Evolutionary conservation across 2,888 invertebrate genomes (phyloP), one percentile per base, ranked within the genome.

Genomic region (Phoenoteleia sp.): DNA sequence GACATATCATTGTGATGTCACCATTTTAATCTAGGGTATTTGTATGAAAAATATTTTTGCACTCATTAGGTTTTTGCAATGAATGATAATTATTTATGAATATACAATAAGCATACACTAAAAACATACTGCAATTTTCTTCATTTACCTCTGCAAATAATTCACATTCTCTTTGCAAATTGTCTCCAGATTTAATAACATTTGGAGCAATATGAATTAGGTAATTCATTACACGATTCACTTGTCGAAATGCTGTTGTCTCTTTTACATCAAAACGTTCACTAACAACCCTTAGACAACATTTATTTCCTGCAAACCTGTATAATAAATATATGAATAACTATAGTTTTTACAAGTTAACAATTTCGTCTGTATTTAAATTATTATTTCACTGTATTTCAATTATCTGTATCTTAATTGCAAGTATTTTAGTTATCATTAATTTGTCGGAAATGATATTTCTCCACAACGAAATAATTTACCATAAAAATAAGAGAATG

Each of bases 271-370:
- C 23, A 47, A 49, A 66, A 6, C 19, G 3, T 13, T 21, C 23
- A 2, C 13, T 36, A 7, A 66, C 49, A 21, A 29, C 49, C 13
- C 66, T 29, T 13, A 33, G 17, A 17, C 49, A 49, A 11, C 47
- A 33, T 66, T 66, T 66, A 21, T 66, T 66, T 21, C 45, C 25
- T 21, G 47, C 29, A 66, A 66, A 66, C 66, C 66, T 66, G 19
- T 2, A 15, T 1, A 49, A 2, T 54, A 25, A 54, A 27, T 27
- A 54, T n/a, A n/a, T n/a, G n/a, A n/a, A n/a, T n/a, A n/a, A n/a
- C n/a, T n/a, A n/a, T n/a, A n/a, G n/a, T n/a, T n/a, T n/a, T n/a
- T n/a, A n/a, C n/a, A n/a, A n/a, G n/a, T n/a, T n/a, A n/a, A n/a
- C n/a, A n/a, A n/a, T n/a, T n/a, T n/a, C n/a, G n/a, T n/a, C n/a